Percentiles rank a stretch among this genome's conserved stretches.
Evolutionary conservation across 2,888 invertebrate genomes (phyloP).

Genomic region (Syrista parreyssii): DNA sequence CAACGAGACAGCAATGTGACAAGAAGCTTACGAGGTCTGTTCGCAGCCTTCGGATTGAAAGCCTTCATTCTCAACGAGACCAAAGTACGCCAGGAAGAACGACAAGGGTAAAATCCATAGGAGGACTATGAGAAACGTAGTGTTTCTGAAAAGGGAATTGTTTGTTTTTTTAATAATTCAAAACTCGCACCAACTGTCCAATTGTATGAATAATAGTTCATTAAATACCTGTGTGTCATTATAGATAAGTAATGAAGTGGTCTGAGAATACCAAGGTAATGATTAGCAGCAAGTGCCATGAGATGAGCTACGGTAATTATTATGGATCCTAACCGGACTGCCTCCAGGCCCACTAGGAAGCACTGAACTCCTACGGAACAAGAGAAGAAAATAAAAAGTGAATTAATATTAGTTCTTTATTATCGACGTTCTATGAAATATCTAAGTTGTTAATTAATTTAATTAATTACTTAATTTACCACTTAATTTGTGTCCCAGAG

Average conservation of each 20-base stretch:
- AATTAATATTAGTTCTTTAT: too few species aligned
- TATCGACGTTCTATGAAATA: too few species aligned
- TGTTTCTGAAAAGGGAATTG: slow-evolving; percentile 54
- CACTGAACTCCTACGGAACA: slow-evolving; percentile 38
- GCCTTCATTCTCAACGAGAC: slow-evolving; percentile 66
- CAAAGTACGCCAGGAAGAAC: slow-evolving; percentile 69
- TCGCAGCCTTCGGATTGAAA: slow-evolving; percentile 57
- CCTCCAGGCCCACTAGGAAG: slow-evolving; percentile 61
- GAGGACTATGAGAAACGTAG: slow-evolving; percentile 66
- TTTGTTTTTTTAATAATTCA: background rate
- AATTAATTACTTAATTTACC: too few species aligned
- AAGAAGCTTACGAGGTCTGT: slow-evolving; percentile 26
- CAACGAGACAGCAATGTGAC: background rate
- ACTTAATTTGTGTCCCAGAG: slow-evolving; percentile 36
- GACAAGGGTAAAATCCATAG: slow-evolving; percentile 71
- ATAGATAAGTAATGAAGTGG: slow-evolving; percentile 75
- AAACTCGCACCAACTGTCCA: background rate
- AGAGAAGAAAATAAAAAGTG: background rate
- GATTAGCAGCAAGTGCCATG: slow-evolving; percentile 73
- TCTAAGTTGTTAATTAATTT: background rate
- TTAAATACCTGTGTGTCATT: slow-evolving; percentile 64
- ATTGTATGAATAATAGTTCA: background rate
- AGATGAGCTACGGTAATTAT: slow-evolving; percentile 74
- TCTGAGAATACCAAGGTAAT: slow-evolving; percentile 73
- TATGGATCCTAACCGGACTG: slow-evolving; percentile 70